Base-by-base conservation (phyloP, 2,113 vertebrate genomes). In the Cranoglanis bouderius region DNA sequence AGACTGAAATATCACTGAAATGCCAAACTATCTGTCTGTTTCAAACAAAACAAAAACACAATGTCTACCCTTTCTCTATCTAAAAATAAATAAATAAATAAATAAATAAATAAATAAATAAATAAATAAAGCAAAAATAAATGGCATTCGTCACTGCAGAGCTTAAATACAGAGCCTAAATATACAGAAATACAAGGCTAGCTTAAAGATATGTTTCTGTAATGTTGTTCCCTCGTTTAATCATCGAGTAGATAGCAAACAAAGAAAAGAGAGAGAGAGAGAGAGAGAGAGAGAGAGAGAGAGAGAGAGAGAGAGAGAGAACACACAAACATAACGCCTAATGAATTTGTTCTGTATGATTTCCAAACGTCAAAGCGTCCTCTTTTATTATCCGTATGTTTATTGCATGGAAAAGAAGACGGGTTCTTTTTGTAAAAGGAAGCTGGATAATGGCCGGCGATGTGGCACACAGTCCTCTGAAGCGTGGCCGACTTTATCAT, bases 401-500 rank as follows among this genome's bases (percentile, higher is more conserved):
- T 7, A 35, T 9, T 55, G n/a, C 3, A 29, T 0, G 6, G 51
- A 82, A 35, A 57, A 82, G 9, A 40, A 57, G 80, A 24, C 21
- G 8, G 9, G 32, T 24, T 24, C 0, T 82, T 82, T 53, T 4
- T 67, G 43, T 18, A 32, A 53, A 72, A 53, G n/a, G 82, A 87
- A 82, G 63, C n/a, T 14, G 53, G 18, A 72, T 82, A 57, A 82
- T 21, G 49, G 65, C 16, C 16, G 14, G 26, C 3, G 80, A 57
- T 72, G 57, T 21, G 35, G 12, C 78, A 18, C 18, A 24, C 40
- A 4, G 35, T 6, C 49, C 77, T 70, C 24, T 82, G 75, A 81
- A 81, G 75, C 75, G 7, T 38, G 32, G 61, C 59, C 26, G 61
- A 70, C 86, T 82, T 87, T 82, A 72, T 72, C 61, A 49, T 70